Percentiles rank a stretch among this genome's conserved stretches.
These are phyloP conservation scores for Thunnus albacares DNA, from an alignment of 2,797 vertebrate genomes.

Conservation along the genomic window DNA sequence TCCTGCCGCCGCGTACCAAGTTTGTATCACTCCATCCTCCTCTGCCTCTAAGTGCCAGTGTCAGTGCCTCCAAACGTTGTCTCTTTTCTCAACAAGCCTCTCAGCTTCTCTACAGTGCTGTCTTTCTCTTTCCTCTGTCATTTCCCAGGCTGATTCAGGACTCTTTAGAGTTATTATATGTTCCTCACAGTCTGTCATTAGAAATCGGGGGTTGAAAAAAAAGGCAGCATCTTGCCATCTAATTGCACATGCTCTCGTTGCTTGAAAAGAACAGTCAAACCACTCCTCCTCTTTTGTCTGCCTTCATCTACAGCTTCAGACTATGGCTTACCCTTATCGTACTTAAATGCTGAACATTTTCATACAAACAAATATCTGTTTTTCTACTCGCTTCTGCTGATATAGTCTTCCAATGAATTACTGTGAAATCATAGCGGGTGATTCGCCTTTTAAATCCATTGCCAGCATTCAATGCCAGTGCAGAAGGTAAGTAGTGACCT, in stretches of 20 bases:
- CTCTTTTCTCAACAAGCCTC: slow-evolving; percentile 43
- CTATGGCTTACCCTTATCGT: slow-evolving; percentile 6
- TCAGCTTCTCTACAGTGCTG: slow-evolving; percentile 41
- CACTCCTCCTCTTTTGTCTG: slow-evolving; percentile 40
- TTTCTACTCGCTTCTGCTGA: not conserved
- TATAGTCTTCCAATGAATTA: not conserved
- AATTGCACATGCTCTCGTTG: slow-evolving; percentile 51
- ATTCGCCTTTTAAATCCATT: slow-evolving; percentile 25
- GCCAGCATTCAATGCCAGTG: slow-evolving; percentile 38
- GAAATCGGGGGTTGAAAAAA: slow-evolving; percentile 45
- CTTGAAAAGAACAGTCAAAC: slow-evolving; percentile 39
- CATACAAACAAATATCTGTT: slow-evolving; percentile 3
- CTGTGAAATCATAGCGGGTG: slow-evolving; percentile 6
- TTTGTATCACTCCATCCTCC: slow-evolving; percentile 13
- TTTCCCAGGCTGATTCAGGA: slow-evolving; percentile 33
- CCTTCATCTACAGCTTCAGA: not conserved
- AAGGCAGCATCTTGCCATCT: slow-evolving; percentile 41
- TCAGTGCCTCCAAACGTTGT: slow-evolving; percentile 31
- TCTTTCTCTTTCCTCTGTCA: slow-evolving; percentile 32
- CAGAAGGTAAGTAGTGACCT: slow-evolving; percentile 39
- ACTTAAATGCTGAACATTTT: slow-evolving; percentile 4
- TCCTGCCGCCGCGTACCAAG: not conserved
- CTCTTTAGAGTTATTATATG: slow-evolving; percentile 42
- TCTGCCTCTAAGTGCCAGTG: slow-evolving; percentile 5
- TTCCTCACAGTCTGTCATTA: slow-evolving; percentile 41